Evolutionary conservation across 2,888 invertebrate species (phyloP).

Genomic region (Ectemnius lituratus): DNA sequence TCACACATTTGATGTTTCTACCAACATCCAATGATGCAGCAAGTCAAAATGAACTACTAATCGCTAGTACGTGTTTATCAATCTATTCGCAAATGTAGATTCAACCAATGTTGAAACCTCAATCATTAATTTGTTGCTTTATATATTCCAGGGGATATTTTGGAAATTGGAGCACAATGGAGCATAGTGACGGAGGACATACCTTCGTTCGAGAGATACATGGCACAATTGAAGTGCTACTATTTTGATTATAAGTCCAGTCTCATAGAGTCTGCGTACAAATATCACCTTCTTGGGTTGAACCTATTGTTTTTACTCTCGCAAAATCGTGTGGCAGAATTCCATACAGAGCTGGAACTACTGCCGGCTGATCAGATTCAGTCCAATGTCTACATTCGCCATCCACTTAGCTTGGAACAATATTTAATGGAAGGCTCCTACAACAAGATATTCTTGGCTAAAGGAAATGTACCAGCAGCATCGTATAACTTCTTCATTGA

Average conservation of each 20-base stretch:
- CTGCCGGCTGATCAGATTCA: slow-evolving; percentile 94
- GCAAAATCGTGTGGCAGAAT: slow-evolving; percentile 98
- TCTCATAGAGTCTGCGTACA: slow-evolving; percentile 94
- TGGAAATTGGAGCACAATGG: slow-evolving; percentile 98
- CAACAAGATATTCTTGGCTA: slow-evolving; percentile 90
- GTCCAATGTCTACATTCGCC: slow-evolving; percentile 94
- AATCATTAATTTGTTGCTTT: slow-evolving; percentile 6
- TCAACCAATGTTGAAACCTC: neutral
- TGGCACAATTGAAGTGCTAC: slow-evolving; percentile 98
- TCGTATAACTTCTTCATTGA: slow-evolving; percentile 98
- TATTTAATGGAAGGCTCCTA: slow-evolving; percentile 99
- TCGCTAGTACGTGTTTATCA: slow-evolving; percentile 83
- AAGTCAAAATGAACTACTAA: slow-evolving; percentile 88
- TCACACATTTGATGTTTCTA: slow-evolving; percentile 90
- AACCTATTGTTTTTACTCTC: slow-evolving; percentile 96
- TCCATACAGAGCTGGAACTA: slow-evolving; percentile 97
- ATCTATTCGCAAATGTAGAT: neutral
- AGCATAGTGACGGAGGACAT: slow-evolving; percentile 95
- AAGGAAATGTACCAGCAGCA: slow-evolving; percentile 96
- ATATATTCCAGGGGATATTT: slow-evolving; percentile 83
- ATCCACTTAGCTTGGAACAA: slow-evolving; percentile 97
- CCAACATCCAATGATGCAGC: slow-evolving; percentile 89
- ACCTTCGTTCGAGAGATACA: slow-evolving; percentile 96
- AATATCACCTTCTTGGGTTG: slow-evolving; percentile 95
- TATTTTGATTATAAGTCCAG: slow-evolving; percentile 93